Evolutionary conservation across 2,113 vertebrate species (phyloP).

Genomic region (Glaucidium brasilianum): DNA sequence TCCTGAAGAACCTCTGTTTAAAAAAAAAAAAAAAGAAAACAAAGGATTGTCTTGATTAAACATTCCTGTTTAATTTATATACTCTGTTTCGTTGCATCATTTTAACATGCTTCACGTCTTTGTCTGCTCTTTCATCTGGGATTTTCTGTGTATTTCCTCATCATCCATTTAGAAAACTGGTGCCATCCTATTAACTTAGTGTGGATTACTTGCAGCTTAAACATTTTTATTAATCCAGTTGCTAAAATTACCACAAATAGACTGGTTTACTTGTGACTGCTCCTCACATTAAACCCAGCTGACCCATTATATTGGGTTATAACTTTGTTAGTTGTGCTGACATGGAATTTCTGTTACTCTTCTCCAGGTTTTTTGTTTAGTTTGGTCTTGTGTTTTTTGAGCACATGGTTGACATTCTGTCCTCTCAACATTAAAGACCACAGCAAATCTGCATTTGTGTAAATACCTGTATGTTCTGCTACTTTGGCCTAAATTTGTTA

Average conservation of each 20-base stretch:
- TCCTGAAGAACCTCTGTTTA: slow-evolving; percentile 24
- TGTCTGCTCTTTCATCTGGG: background rate
- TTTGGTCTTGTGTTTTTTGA: background rate
- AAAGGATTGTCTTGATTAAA: slow-evolving; percentile 57
- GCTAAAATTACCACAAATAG: background rate
- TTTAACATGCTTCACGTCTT: background rate
- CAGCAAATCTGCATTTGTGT: background rate
- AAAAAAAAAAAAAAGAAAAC: background rate
- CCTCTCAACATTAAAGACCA: background rate
- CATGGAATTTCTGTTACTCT: background rate
- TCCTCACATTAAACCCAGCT: background rate
- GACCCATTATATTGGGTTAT: background rate
- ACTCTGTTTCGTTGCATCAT: slow-evolving; percentile 36
- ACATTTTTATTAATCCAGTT: background rate
- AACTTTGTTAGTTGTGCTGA: background rate
- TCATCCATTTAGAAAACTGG: background rate
- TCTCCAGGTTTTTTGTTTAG: background rate
- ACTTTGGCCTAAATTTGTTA: background rate
- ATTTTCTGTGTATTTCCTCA: background rate
- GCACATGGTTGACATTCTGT: background rate
- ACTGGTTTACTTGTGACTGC: background rate
- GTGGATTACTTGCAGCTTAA: background rate
- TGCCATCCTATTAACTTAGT: background rate
- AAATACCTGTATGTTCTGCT: slow-evolving; percentile 9
- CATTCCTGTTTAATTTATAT: slow-evolving; percentile 61